These are phyloP conservation scores for Acrocephalus kingi DNA, from an alignment of 2,113 vertebrate species.

Conservation along the genomic window DNA sequence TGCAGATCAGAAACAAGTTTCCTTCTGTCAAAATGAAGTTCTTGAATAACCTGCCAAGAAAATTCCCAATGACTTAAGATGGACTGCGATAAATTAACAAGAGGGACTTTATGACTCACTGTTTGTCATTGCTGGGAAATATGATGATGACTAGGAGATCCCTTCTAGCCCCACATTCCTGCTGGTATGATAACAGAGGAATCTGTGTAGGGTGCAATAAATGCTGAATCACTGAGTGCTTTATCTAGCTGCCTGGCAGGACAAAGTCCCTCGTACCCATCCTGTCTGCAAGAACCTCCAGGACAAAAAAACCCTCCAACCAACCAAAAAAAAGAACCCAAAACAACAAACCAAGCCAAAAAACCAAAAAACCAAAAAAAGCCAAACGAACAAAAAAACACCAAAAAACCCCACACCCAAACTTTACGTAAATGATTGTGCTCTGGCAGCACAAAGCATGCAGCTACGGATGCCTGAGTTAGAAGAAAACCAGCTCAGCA, in stretches of 20 bases:
- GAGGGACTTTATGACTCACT: constrained; percentile 49
- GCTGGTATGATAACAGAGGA: constrained; percentile 41
- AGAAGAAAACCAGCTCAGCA: neutral
- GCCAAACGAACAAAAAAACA: too few species aligned
- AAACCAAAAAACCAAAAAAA: too few species aligned
- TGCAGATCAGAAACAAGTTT: constrained; percentile 55
- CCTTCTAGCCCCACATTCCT: constrained; percentile 50
- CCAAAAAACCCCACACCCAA: too few species aligned
- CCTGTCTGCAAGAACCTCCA: neutral
- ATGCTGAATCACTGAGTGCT: constrained; percentile 49
- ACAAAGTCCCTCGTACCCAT: neutral
- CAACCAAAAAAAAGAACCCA: too few species aligned
- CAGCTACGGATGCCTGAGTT: neutral
- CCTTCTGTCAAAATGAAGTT: constrained; percentile 43
- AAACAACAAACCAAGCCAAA: too few species aligned
- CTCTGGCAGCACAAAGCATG: neutral
- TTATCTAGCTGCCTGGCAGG: constrained; percentile 37
- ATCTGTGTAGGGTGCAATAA: constrained; percentile 9
- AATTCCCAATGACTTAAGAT: constrained; percentile 32
- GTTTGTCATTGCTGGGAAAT: constrained; percentile 8
- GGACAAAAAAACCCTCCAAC: neutral
- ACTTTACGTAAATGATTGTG: neutral
- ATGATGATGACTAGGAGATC: constrained; percentile 44
- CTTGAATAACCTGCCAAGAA: constrained; percentile 57
- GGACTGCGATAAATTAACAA: constrained; percentile 53